Evolutionary conservation across 2,888 invertebrate species (phyloP).

Genomic region (Noctua fimbriata): DNA sequence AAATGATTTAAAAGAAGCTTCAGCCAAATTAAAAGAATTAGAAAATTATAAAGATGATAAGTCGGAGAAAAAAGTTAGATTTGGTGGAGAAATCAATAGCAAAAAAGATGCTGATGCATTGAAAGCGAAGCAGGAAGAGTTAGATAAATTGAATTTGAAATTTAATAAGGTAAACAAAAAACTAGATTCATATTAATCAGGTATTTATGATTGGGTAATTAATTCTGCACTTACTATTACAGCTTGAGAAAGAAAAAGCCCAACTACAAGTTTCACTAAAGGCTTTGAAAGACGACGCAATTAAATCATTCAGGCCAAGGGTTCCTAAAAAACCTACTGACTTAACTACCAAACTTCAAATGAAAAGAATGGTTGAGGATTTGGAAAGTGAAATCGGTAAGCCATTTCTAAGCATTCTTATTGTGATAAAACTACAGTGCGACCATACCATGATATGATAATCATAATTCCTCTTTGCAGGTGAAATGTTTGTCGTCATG

Average conservation of each 20-base stretch:
- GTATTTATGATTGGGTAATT: background rate
- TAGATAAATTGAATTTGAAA: conserved; percentile 90
- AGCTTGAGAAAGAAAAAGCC: conserved; percentile 92
- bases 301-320: conserved; percentile 92
- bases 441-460: background rate
- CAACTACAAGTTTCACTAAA: conserved; percentile 92
- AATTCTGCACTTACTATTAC: conserved; percentile 35
- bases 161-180: conserved; percentile 80
- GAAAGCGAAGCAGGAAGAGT: conserved; percentile 87
- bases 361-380: conserved; percentile 96
- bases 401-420: background rate
- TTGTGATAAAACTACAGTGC: background rate
- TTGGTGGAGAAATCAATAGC: conserved; percentile 80
- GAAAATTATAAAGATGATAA: conserved; percentile 88
- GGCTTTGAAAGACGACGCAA: conserved; percentile 91
- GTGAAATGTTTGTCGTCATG: conserved; percentile 91
- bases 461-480: conserved; percentile 73
- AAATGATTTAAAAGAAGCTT: conserved; percentile 91
- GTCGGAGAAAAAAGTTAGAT: conserved; percentile 88
- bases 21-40: conserved; percentile 90
- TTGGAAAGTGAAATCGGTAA: conserved; percentile 96
- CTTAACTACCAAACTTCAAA: conserved; percentile 92
- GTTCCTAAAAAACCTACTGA: conserved; percentile 94
- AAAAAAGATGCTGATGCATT: conserved; percentile 86
- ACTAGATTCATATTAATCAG: background rate